Conservation (phyloP, 2,113 vertebrate species). For the Thunnus maccoyii region DNA sequence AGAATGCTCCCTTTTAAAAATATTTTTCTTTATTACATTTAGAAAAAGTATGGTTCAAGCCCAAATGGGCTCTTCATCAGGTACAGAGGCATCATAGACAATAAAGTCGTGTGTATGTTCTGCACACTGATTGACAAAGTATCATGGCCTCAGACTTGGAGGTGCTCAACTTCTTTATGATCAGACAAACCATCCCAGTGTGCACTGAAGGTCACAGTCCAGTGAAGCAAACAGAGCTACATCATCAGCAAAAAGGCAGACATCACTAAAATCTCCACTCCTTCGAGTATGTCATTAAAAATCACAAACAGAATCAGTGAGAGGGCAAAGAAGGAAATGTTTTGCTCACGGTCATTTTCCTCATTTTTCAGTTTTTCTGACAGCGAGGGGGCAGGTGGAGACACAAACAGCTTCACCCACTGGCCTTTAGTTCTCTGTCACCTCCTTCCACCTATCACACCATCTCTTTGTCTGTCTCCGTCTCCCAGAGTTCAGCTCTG, state of each 20-base stretch:
- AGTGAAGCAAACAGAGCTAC: neutral
- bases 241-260: too few relatives aligned
- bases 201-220: neutral
- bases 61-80: too few relatives aligned
- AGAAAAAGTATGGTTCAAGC: too few relatives aligned
- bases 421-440: constrained; percentile 50
- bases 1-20: too few relatives aligned
- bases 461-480: constrained; percentile 56
- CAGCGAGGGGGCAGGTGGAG: constrained; percentile 22
- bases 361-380: constrained; percentile 19
- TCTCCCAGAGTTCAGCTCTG: constrained; percentile 55
- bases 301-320: neutral
- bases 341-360: neutral
- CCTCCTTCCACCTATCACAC: constrained; percentile 64
- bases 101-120: too few relatives aligned
- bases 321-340: neutral
- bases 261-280: neutral
- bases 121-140: too few relatives aligned
- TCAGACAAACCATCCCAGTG: neutral
- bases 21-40: too few relatives aligned
- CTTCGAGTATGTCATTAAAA: neutral
- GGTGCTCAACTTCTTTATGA: neutral
- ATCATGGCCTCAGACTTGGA: neutral
- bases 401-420: constrained; percentile 47
- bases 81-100: too few relatives aligned